Percentiles rank a stretch among this genome's conserved stretches.
Evolutionary conservation across 2,113 vertebrate genomes (phyloP).

Genomic region (Capricornis sumatraensis): DNA sequence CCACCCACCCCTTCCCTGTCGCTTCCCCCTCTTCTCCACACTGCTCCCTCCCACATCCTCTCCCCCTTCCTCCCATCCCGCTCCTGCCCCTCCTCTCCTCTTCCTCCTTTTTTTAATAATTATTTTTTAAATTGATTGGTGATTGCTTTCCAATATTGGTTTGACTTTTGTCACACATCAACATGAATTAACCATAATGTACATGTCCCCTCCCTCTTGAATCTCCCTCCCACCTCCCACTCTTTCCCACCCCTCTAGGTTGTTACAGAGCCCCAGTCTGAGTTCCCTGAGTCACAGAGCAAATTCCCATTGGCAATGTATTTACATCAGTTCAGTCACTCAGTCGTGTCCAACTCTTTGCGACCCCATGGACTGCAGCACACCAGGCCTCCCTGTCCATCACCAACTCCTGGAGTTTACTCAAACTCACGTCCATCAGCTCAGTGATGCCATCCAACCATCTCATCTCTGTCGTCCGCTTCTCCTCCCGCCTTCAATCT

Average conservation of each 20-base stretch:
- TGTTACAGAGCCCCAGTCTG: neutral
- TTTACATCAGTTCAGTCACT: neutral
- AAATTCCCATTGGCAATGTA: neutral
- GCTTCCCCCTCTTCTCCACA: neutral
- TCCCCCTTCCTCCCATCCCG: neutral
- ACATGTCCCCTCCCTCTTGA: neutral
- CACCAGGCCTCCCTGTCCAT: neutral
- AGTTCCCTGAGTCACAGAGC: neutral
- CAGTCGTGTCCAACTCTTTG: neutral
- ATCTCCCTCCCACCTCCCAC: neutral
- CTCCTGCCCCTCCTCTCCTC: neutral
- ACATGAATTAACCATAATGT: neutral
- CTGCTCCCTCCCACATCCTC: neutral
- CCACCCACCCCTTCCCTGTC: rapidly evolving
- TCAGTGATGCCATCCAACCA: neutral
- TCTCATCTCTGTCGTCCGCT: neutral
- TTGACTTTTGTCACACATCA: neutral
- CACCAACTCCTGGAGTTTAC: neutral
- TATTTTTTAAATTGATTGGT: neutral
- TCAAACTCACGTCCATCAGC: neutral
- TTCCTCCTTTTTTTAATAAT: neutral
- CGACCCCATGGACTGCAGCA: neutral
- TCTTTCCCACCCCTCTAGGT: neutral
- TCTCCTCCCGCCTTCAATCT: neutral
- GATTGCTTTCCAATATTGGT: neutral